phyloP scores from a whole-genome alignment of 2,797 vertebrate species.

The Merluccius polli region DNA sequence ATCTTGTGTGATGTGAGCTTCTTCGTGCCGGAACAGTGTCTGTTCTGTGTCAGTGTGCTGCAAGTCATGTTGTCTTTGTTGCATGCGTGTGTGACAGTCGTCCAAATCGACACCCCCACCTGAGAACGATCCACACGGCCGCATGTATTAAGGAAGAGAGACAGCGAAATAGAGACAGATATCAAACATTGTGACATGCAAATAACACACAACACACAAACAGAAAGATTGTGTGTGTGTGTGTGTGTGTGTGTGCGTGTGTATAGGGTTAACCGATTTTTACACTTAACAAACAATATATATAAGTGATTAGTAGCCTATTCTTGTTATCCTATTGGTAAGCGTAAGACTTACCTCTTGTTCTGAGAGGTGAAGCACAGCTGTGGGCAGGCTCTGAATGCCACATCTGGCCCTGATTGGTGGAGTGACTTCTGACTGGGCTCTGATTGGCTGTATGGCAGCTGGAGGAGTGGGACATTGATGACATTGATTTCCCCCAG shows the following conservation, averaged over 20 bases:
- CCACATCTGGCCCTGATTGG: conserved; percentile 20
- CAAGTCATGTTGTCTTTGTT: neutral
- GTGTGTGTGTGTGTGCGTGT: too few species aligned
- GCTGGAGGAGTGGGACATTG: conserved; percentile 57
- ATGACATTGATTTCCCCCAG: conserved; percentile 80
- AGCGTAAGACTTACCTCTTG: conserved; percentile 75
- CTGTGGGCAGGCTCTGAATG: neutral
- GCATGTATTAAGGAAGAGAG: neutral
- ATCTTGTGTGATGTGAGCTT: neutral
- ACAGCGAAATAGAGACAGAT: neutral
- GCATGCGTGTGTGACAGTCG: neutral
- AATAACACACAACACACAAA: neutral
- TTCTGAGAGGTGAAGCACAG: conserved; percentile 70
- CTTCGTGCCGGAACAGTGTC: neutral
- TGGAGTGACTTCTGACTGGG: conserved; percentile 34
- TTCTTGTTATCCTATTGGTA: neutral
- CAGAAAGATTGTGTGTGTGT: neutral
- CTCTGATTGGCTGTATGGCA: conserved; percentile 66
- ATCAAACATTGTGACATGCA: neutral
- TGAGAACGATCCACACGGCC: neutral
- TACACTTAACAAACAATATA: too few species aligned
- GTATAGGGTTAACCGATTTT: neutral
- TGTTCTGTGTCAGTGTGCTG: neutral
- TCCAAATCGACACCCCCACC: neutral
- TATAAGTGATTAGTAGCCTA: neutral